Evolutionary conservation across 2,113 vertebrate species (phyloP), one percentile per base, ranked within the genome.

Genomic region (Aptenodytes patagonicus): DNA sequence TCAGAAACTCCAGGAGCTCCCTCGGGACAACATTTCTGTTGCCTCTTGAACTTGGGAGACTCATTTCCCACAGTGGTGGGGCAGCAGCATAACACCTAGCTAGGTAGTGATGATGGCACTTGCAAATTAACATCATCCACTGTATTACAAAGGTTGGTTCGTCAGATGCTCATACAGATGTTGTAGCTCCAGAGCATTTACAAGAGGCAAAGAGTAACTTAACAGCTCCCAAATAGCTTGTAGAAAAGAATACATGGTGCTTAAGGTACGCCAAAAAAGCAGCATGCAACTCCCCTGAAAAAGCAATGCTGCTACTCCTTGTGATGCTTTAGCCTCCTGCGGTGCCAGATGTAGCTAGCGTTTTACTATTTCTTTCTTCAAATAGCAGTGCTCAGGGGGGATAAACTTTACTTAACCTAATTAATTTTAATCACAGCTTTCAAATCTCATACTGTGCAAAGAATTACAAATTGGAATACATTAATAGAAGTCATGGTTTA

Each of bases 371-470:
- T 97, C 98, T 98, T 98, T 96, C 98, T 97, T 98, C 97, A 98
- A 98, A 97, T 91, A 98, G 98, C 97, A 95, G 97, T 97, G 98
- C 98, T 98, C 98, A 98, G 97, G 98, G 98, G 98, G 98, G 97
- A 98, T 98, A 98, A 98, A 98, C 98, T 98, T 98, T 98, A 98
- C 98, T 98, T 98, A 98, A 98, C 98, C 98, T 98, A 98, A 98
- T 98, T 98, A 98, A 98, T 98, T 98, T 98, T 98, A 98, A 98
- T 98, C 98, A 98, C 98, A 98, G 98, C 98, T 98, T 98, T 98
- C 98, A 97, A 98, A 98, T 97, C 98, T 98, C 98, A 98, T 96
- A 98, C 98, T 98, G 98, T 97, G 98, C 98, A 98, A 98, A 98
- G 98, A 98, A 98, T 98, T 98, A 98, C 98, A 98, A 98, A 98